phyloP scores from a whole-genome alignment of 2,888 invertebrate species.

The Miltochrista miniata region DNA sequence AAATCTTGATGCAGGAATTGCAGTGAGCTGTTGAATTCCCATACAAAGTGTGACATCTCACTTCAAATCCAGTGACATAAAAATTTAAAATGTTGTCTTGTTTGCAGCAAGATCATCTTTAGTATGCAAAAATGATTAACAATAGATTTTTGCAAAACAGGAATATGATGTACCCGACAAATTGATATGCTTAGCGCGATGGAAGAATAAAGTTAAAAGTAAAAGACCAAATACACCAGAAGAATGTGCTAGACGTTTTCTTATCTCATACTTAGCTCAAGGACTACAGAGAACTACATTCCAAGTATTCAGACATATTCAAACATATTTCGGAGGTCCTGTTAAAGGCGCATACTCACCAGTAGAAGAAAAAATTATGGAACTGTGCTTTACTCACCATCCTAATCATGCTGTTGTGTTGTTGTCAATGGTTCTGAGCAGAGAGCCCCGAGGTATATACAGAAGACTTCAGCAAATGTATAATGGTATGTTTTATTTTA shows the following conservation, averaged over 20 bases:
- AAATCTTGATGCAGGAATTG: no score
- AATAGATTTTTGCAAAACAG: conserved; percentile 31
- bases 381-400: conserved; percentile 56
- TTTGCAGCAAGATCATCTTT: no score
- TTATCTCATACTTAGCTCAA: conserved; percentile 59
- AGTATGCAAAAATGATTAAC: background rate
- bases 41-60: no score
- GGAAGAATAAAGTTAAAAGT: conserved; percentile 55
- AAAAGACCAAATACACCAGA: conserved; percentile 44
- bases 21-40: no score
- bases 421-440: conserved; percentile 51
- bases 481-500: conserved; percentile 39
- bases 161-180: conserved; percentile 60
- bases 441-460: conserved; percentile 62
- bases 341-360: conserved; percentile 49
- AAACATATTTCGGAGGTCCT: conserved; percentile 44
- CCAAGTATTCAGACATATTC: conserved; percentile 61
- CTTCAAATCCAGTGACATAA: no score
- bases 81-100: no score
- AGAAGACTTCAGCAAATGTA: conserved; percentile 44
- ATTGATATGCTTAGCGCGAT: conserved; percentile 57
- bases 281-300: conserved; percentile 60
- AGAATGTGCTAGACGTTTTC: conserved; percentile 56
- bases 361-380: conserved; percentile 63
- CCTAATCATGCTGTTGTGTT: conserved; percentile 48